phyloP scores from a whole-genome alignment of 1,140 invertebrate species.

The Lucilia cuprina region DNA sequence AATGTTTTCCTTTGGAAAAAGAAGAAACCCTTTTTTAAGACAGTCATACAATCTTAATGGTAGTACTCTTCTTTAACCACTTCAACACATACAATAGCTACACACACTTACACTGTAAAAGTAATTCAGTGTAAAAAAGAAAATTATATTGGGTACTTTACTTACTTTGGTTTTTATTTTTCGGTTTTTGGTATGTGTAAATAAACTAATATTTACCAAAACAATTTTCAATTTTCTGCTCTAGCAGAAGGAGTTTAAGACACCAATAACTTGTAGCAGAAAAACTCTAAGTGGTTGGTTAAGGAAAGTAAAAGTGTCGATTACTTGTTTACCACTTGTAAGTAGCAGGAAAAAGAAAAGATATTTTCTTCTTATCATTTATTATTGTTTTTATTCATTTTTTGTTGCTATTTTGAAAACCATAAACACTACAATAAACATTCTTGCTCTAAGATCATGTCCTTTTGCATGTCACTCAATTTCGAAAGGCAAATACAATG shows the following conservation, averaged over 20 bases:
- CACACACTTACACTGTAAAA: background rate
- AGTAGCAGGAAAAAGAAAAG: background rate
- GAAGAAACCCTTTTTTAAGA: background rate
- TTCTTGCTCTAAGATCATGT: background rate
- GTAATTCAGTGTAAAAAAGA: background rate
- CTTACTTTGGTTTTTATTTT: background rate
- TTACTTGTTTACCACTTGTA: constrained; percentile 7
- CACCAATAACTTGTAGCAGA: background rate
- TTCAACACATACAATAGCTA: background rate
- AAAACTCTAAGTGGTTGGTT: background rate
- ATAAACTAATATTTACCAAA: constrained; percentile 12
- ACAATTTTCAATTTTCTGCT: background rate
- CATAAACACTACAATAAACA: constrained; percentile 7
- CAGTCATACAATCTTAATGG: background rate
- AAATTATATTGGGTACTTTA: background rate
- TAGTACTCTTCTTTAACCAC: background rate
- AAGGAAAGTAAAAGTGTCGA: constrained; percentile 14
- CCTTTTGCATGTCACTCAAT: constrained; percentile 14
- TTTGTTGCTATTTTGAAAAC: background rate
- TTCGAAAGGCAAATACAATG: background rate
- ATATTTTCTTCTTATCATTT: background rate
- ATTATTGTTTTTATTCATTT: background rate
- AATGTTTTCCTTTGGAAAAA: background rate
- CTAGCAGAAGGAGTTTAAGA: background rate
- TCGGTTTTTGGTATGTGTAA: background rate